phyloP scores from a whole-genome alignment of 2,797 vertebrate species.

The Smutsia temminckii region DNA sequence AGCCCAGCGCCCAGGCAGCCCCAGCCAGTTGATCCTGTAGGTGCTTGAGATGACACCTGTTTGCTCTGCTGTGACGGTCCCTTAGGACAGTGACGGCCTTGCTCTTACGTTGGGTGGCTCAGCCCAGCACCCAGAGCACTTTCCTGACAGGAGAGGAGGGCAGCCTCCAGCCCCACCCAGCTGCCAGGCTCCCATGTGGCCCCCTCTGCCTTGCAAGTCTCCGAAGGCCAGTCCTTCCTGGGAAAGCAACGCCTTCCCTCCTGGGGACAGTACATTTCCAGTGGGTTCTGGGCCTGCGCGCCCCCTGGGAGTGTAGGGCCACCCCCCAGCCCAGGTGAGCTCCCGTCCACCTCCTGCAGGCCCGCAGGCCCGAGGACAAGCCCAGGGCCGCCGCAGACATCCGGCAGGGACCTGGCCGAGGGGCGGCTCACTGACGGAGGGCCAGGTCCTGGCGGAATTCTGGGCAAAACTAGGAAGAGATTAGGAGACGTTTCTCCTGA shows the following conservation, averaged over 20 bases:
- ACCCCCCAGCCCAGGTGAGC: not conserved
- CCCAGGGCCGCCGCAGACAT: not conserved
- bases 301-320: not conserved
- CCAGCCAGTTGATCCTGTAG: fast-evolving
- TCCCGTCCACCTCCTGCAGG: not conserved
- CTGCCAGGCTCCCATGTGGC: fast-evolving
- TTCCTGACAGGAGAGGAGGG: not conserved
- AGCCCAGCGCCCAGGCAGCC: not conserved
- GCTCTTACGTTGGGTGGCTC: not conserved
- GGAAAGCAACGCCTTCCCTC: not conserved
- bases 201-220: fast-evolving
- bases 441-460: not conserved
- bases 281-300: fast-evolving
- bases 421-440: not conserved
- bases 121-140: not conserved
- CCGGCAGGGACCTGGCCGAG: not conserved
- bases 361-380: not conserved
- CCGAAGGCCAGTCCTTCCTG: not conserved
- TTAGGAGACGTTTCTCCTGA: constrained; percentile 32
- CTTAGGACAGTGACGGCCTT: fast-evolving
- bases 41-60: not conserved
- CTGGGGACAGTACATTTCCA: not conserved
- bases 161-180: not conserved
- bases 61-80: fast-evolving
- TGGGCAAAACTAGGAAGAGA: not conserved